Base-by-base conservation (phyloP, 2,797 vertebrate genomes). In the Poecilia picta region DNA sequence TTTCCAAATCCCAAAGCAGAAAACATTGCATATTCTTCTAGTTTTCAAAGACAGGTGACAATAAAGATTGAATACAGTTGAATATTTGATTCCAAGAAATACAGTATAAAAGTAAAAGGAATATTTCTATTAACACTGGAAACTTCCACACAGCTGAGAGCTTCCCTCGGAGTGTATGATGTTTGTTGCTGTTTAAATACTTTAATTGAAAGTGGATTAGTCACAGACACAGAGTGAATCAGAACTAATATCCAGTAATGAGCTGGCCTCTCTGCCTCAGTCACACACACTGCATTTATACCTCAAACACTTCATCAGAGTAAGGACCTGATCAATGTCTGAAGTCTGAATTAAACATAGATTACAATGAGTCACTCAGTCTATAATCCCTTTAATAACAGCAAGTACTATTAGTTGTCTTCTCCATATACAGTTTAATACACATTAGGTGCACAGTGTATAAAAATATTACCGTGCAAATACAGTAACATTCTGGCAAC, bases 191-290 rank as follows among this genome's bases (percentile, higher is more conserved):
- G 16, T 23, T 23, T 51, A 20, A 73, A 73, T 23, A 72, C 70
- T 72, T 72, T 72, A 31, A 49, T 49, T 51, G 62, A 36, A 31
- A 73, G 2, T 8, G 31, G 47, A 72, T 72, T 49, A 72, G 71
- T 72, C 45, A 33, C 71, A 72, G 45, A 64, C 62, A 64, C 62
- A 31, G 45, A 72, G 15, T 47, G 28, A 49, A 51, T 73, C 18
- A 73, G 72, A 73, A 20, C 28, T 73, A 73, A 73, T 51, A 36
- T 51, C 31, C 72, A 51, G 46, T 73, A 51, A 73, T 73, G 46
- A 73, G 72, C 28, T 47, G 28, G 31, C 28, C 46, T 36, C 49
- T 41, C 43, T 28, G 43, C 25, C 43, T 51, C 46, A 33, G 28
- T 49, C 46, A 73, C 46, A 49, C 72, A 73, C 31, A 51, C 46